Evolutionary conservation across 2,113 vertebrate genomes (phyloP).

Genomic region (Cryptomyrus ogoouensis): DNA sequence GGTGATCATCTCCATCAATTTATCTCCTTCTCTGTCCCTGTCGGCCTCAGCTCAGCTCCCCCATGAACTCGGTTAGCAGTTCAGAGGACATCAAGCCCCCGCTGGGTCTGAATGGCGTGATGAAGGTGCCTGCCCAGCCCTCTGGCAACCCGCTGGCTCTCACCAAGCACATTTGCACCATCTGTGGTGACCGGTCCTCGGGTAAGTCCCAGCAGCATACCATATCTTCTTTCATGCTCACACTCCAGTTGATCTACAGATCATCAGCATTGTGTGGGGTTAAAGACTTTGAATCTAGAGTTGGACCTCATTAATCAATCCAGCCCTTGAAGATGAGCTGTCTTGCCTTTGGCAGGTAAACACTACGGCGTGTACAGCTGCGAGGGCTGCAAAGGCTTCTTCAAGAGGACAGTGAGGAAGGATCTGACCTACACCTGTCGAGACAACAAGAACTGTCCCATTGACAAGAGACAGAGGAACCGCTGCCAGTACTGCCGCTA

Average conservation of each 20-base stretch:
- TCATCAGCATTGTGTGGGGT: not conserved
- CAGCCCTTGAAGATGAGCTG: not conserved
- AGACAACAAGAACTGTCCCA: conserved; percentile 94
- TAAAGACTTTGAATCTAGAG: not conserved
- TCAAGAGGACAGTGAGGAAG: conserved; percentile 93
- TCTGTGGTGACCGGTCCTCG: conserved; percentile 97
- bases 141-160: conserved; percentile 76
- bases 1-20: not conserved
- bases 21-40: conserved; percentile 3
- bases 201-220: conserved; percentile 56
- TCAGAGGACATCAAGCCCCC: conserved; percentile 96
- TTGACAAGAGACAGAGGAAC: conserved; percentile 97
- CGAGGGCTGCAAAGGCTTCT: conserved; percentile 97
- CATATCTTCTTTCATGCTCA: not conserved
- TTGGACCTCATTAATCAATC: not conserved
- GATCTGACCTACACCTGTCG: conserved; percentile 96
- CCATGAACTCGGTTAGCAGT: conserved; percentile 95
- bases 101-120: conserved; percentile 90
- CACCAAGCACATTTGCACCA: conserved; percentile 99
- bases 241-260: not conserved
- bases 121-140: conserved; percentile 90
- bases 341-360: conserved; percentile 65
- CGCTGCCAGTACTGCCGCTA: conserved; percentile 99
- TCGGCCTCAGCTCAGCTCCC: conserved; percentile 79
- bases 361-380: conserved; percentile 99